These are phyloP conservation scores for Drosophila melanogaster DNA, from an alignment of 1,140 invertebrate genomes.

Conservation along the genomic window DNA sequence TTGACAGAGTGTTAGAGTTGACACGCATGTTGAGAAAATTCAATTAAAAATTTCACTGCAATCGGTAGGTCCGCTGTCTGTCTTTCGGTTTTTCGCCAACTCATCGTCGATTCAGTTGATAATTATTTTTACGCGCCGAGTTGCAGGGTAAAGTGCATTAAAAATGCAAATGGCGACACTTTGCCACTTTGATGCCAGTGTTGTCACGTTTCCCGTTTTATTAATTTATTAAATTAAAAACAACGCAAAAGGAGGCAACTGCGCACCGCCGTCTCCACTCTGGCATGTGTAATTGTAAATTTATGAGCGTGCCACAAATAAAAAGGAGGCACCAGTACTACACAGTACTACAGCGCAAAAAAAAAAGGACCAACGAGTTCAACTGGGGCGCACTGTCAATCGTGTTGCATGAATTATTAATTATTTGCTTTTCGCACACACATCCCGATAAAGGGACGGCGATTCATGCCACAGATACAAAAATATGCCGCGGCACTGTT, in stretches of 20 bases:
- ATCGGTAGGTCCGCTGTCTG: conserved; percentile 1
- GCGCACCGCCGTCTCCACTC: conserved; percentile 21
- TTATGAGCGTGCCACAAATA: conserved; percentile 66
- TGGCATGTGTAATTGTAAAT: conserved; percentile 77
- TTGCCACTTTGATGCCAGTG: conserved; percentile 81
- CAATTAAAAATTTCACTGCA: conserved; percentile 62
- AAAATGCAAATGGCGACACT: conserved; percentile 83
- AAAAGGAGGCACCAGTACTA: conserved; percentile 33
- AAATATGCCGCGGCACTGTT: conserved; percentile 51
- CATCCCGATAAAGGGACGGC: conserved; percentile 18
- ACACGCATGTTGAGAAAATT: conserved; percentile 74
- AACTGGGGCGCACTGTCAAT: conserved; percentile 74
- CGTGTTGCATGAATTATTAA: conserved; percentile 79
- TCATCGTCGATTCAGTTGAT: conserved; percentile 81
- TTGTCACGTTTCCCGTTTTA: conserved; percentile 81
- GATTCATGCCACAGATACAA: conserved; percentile 11
- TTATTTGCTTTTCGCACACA: conserved; percentile 76
- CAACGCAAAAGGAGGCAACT: conserved; percentile 36
- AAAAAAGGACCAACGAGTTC: conserved; percentile 51
- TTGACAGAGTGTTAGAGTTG: conserved; percentile 59
- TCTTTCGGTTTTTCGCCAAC: conserved; percentile 37
- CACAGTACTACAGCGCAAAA: neutral
- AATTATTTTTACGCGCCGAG: conserved; percentile 79
- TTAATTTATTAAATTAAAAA: conserved; percentile 83
- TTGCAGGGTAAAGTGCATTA: conserved; percentile 72